Percentiles rank a stretch among this genome's conserved stretches.
phyloP scores from a whole-genome alignment of 2,113 vertebrate species.

The Sander lucioperca region DNA sequence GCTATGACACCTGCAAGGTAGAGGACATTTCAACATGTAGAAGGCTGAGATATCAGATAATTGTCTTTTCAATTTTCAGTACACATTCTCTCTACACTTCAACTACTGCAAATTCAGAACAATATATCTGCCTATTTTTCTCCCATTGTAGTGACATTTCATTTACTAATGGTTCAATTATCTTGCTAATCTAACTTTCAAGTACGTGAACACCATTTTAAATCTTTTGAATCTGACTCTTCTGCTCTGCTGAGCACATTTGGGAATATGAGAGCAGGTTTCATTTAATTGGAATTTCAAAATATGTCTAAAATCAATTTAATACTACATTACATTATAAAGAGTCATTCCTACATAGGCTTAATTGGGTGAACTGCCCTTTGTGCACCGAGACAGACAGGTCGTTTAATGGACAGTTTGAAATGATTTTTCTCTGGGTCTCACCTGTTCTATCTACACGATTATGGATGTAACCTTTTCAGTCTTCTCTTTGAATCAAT shows the following conservation, averaged over 20 bases:
- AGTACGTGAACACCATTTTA: conserved; percentile 25
- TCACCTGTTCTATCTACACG: conserved; percentile 50
- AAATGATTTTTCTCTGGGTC: conserved; percentile 56
- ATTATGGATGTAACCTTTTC: conserved; percentile 64
- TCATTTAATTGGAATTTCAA: conserved; percentile 48
- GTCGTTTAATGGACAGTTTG: conserved; percentile 53
- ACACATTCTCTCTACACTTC: neutral
- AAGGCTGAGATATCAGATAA: neutral
- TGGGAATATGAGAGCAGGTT: conserved; percentile 49
- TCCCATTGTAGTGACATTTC: neutral
- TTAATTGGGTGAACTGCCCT: conserved; percentile 72
- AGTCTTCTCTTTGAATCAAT: conserved; percentile 64
- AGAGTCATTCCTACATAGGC: conserved; percentile 57
- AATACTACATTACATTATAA: conserved; percentile 55
- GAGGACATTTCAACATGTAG: neutral
- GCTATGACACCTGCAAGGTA: conserved; percentile 90
- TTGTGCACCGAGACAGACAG: conserved; percentile 55
- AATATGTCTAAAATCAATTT: conserved; percentile 64
- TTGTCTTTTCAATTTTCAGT: neutral
- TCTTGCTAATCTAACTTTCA: conserved; percentile 23
- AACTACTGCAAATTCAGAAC: neutral
- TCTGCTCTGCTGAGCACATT: conserved; percentile 33
- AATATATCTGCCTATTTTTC: neutral
- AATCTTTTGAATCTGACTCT: conserved; percentile 18
- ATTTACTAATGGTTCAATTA: conserved; percentile 14